Conservation (phyloP, 2,113 vertebrate genomes). For the Ranitomeya imitator region DNA sequence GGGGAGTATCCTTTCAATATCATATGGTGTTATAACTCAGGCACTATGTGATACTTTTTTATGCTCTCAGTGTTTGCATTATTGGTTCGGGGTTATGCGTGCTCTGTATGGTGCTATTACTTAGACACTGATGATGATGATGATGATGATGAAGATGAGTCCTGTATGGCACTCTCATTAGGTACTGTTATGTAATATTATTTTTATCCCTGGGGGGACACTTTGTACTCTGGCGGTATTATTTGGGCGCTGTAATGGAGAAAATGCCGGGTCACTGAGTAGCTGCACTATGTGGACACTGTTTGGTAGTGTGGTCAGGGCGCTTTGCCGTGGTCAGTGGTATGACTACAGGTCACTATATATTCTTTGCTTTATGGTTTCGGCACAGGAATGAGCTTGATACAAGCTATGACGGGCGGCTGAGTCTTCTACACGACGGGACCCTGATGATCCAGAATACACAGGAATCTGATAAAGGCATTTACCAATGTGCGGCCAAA, state of each 20-base stretch:
- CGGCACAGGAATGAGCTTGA: conserved; percentile 71
- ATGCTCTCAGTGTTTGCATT: no score
- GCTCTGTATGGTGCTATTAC: no score
- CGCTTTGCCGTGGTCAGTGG: no score
- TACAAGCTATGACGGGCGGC: conserved; percentile 69
- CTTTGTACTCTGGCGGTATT: no score
- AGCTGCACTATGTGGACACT: not conserved
- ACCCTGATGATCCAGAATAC: conserved; percentile 77
- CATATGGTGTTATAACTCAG: no score
- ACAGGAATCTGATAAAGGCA: conserved; percentile 71
- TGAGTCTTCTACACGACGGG: conserved; percentile 71
- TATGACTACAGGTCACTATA: not conserved
- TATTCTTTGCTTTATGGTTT: not conserved
- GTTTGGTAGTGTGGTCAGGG: not conserved
- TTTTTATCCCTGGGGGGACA: no score
- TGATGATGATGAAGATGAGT: no score
- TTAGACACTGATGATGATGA: no score
- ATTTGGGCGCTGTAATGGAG: no score
- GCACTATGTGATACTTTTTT: not conserved
- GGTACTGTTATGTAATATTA: no score
- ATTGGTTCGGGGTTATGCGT: no score
- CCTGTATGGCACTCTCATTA: no score
- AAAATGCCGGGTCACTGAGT: not conserved
- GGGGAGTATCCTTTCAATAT: not conserved
- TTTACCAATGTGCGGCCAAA: conserved; percentile 77